Base-by-base conservation (phyloP, 1,140 invertebrate species). In the Mizuhopecten yessoensis region DNA sequence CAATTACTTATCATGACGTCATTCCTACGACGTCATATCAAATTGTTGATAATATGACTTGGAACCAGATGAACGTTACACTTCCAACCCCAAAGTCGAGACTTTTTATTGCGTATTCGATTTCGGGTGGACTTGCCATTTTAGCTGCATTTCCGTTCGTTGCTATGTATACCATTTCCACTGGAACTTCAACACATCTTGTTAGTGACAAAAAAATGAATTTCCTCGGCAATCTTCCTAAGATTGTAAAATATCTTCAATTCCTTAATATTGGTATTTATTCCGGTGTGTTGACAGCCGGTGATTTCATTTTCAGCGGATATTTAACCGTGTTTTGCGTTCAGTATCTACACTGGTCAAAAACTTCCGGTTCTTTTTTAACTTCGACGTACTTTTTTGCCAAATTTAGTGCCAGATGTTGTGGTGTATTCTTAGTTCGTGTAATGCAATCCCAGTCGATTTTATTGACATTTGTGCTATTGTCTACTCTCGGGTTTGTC, bases 91-190 rank as follows among this genome's bases (percentile, higher is more conserved):
- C 86, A 42, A 23, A 92, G 33, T 90, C 92, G 0, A 34, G 45
- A n/a, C 88, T 94, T 33, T 90, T 89, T 29, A 90, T 92, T 33
- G 92, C 94, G 0, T 94, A 93, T 42, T 36, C 92, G 0, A 93
- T 94, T 10, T 75, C 57, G 0, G 57, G 57, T 5, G 57, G 57
- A 75, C 57, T 75, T 29, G 57, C 57, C 11, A n/a, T 75, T 29
- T 29, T 75, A 75, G 57, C 57, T 3, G 57, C 57, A 3, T 75
- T 75, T 7, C 57, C 57, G 0, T 75, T 75, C n/a, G 29, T 75
- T 23, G 57, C 29, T 1, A 75, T 75, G 17, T 75, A 17, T n/a
- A 75, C 5, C n/a, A 75, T n/a, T 3, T 75, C 57, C 29, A 29
- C 57, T 3, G 57, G 9, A 17, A n/a, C 3, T 29, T 29, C 57